Percentiles rank a stretch among this genome's conserved stretches.
phyloP scores from a whole-genome alignment of 2,888 invertebrate species.

The Glyphotaelius pellucidus region DNA sequence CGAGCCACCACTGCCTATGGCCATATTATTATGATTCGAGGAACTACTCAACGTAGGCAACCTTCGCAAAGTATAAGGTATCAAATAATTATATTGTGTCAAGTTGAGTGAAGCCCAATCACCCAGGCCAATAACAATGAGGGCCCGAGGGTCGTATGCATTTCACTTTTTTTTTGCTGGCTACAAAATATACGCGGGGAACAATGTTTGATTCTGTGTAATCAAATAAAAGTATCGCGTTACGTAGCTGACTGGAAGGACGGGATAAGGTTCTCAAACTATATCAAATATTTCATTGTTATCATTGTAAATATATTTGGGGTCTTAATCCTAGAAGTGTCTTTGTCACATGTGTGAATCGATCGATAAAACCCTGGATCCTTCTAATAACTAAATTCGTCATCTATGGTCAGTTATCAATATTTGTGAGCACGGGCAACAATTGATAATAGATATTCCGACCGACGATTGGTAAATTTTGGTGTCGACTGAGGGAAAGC shows the following conservation, averaged over 20 bases:
- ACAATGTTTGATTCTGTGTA: conserved; percentile 55
- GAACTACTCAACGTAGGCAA: neutral
- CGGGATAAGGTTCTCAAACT: neutral
- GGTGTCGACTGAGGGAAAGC: too few species aligned
- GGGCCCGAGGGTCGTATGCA: conserved; percentile 22
- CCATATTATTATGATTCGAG: neutral
- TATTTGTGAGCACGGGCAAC: too few species aligned
- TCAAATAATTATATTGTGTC: conserved; percentile 67
- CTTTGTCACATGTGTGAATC: too few species aligned
- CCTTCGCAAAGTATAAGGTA: conserved; percentile 58
- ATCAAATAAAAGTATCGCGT: conserved; percentile 66
- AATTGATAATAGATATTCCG: too few species aligned
- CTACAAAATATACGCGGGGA: conserved; percentile 35
- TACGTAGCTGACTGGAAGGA: conserved; percentile 35
- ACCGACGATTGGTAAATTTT: too few species aligned
- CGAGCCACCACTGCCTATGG: neutral
- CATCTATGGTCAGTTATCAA: too few species aligned
- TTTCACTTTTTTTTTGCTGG: conserved; percentile 53
- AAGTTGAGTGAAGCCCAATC: conserved; percentile 66
- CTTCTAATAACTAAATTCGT: too few species aligned
- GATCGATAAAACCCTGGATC: too few species aligned
- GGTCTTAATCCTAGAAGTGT: too few species aligned
- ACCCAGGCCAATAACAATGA: conserved; percentile 56
- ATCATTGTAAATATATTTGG: too few species aligned
- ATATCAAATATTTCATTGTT: too few species aligned